Evolutionary conservation across 2,797 vertebrate genomes (phyloP).

Genomic region (Acrocephalus scirpaceus): DNA sequence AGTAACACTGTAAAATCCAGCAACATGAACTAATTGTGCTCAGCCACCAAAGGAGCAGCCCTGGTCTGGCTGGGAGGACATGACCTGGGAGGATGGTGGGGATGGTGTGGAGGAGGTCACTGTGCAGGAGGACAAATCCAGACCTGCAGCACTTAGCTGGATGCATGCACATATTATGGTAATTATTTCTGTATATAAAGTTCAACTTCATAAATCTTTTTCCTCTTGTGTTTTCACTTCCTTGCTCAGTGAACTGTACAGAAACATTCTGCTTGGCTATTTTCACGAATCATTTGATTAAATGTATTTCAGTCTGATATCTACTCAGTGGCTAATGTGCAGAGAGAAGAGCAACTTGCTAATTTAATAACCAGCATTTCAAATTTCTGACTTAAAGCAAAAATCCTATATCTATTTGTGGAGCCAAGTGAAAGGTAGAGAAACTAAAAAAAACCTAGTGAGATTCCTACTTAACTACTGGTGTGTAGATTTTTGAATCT

Average conservation of each 20-base stretch:
- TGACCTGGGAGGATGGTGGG: neutral
- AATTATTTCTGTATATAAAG: conserved; percentile 1
- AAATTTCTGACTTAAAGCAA: neutral
- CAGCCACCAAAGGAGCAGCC: neutral
- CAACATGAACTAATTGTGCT: fast-evolving
- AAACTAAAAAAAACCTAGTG: neutral
- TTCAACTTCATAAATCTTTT: conserved; percentile 29
- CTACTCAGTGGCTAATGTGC: neutral
- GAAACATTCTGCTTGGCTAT: conserved; percentile 27
- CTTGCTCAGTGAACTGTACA: conserved; percentile 26
- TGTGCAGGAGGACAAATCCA: neutral
- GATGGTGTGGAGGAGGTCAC: neutral
- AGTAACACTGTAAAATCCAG: neutral
- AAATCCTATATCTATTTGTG: neutral
- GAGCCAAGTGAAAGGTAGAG: neutral
- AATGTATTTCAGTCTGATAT: conserved; percentile 8
- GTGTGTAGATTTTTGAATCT: neutral
- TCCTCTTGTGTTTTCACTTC: conserved; percentile 22
- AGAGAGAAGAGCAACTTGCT: conserved; percentile 19
- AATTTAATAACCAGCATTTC: conserved; percentile 20
- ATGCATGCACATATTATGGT: conserved; percentile 3
- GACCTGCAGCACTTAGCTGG: conserved; percentile 26
- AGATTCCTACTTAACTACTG: neutral
- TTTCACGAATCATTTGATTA: conserved; percentile 46
- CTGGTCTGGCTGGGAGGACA: neutral